Evolutionary conservation across 2,888 invertebrate genomes (phyloP).

Genomic region (Leucophenga maculata): DNA sequence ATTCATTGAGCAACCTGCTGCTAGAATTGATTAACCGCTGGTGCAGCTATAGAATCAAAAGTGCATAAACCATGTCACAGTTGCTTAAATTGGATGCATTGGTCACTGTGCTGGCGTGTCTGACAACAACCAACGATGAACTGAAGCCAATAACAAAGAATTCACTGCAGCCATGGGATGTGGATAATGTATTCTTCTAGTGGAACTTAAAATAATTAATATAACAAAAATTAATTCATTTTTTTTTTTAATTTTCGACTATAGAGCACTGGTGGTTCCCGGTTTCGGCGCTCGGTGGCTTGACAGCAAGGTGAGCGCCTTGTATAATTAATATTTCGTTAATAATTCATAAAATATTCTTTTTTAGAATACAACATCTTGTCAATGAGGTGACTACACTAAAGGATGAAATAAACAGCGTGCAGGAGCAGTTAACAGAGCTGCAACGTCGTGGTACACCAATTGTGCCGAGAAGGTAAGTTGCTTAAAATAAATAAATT

Average conservation of each 20-base stretch:
- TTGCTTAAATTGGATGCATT: constrained; percentile 45
- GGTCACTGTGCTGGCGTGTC: constrained; percentile 55
- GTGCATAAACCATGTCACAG: constrained; percentile 1
- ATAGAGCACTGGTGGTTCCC: constrained; percentile 42
- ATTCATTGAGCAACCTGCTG: no score
- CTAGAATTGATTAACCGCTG: no score
- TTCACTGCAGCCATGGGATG: constrained; percentile 41
- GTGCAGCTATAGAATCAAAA: no score
- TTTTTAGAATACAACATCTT: constrained; percentile 6
- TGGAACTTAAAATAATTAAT: background rate
- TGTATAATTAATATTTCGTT: background rate
- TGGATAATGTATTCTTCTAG: constrained; percentile 43
- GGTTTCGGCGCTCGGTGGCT: constrained; percentile 36
- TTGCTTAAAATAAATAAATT: no score
- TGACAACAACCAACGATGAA: constrained; percentile 42
- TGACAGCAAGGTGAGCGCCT: constrained; percentile 46
- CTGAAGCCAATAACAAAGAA: constrained; percentile 42
- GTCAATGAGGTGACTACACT: background rate
- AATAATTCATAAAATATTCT: no score
- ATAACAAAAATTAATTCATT: background rate
- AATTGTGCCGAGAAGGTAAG: background rate
- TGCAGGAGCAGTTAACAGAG: background rate
- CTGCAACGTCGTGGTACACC: background rate
- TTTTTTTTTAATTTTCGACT: background rate
- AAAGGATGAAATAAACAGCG: background rate